A percentile compares a stretch with the other conserved stretches of the same genome.
phyloP scores from a whole-genome alignment of 2,888 invertebrate genomes.

The Megamerina dolium region DNA sequence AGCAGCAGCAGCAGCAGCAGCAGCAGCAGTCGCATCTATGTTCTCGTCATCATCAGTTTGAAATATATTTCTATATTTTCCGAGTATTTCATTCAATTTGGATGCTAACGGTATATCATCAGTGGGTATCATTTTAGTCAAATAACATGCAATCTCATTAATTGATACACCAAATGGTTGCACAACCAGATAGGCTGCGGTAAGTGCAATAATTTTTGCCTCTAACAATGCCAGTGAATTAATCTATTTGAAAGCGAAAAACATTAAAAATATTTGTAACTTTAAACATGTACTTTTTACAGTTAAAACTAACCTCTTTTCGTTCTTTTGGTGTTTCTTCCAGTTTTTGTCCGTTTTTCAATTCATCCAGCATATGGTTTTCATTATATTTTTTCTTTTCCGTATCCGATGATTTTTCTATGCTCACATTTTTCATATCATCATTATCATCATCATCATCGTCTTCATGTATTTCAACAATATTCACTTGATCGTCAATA shows the following conservation, averaged over 20 bases:
- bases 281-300: slow-evolving; percentile 7
- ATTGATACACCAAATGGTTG: slow-evolving; percentile 90
- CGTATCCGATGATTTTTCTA: no score
- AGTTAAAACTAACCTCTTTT: background rate
- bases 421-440: background rate
- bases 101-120: slow-evolving; percentile 55
- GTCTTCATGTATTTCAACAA: slow-evolving; percentile 28
- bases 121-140: background rate
- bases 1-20: no score
- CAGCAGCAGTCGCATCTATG: background rate
- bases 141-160: slow-evolving; percentile 78
- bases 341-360: no score
- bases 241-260: slow-evolving; percentile 8
- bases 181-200: slow-evolving; percentile 79
- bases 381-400: no score
- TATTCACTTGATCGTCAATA: slow-evolving; percentile 32
- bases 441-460: slow-evolving; percentile 5
- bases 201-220: slow-evolving; percentile 76
- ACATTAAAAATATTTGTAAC: background rate
- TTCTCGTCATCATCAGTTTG: slow-evolving; percentile 53
- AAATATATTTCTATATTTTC: slow-evolving; percentile 74
- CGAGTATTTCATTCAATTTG: slow-evolving; percentile 71
- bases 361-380: no score
- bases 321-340: background rate
- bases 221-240: slow-evolving; percentile 44